phyloP scores from a whole-genome alignment of 2,113 vertebrate genomes.

The Sprattus sprattus region DNA sequence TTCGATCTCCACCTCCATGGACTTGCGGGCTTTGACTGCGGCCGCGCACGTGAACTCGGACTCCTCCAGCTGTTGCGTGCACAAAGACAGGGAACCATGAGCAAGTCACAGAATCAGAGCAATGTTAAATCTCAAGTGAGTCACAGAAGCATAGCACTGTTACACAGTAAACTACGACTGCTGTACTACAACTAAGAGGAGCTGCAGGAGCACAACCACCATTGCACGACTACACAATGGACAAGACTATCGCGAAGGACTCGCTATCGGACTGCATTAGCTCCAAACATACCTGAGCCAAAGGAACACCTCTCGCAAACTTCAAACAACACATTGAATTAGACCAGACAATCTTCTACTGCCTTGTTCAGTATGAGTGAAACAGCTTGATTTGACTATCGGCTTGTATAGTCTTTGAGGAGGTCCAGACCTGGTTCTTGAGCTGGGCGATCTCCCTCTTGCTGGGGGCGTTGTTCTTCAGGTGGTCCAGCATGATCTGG shows the following conservation, averaged over 20 bases:
- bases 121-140: too few relatives aligned
- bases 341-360: neutral
- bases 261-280: neutral
- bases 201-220: too few relatives aligned
- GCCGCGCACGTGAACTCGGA: constrained; percentile 94
- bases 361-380: neutral
- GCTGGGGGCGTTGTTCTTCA: constrained; percentile 95
- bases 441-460: constrained; percentile 95
- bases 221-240: neutral
- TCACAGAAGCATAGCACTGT: too few relatives aligned
- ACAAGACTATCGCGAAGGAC: neutral
- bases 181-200: too few relatives aligned
- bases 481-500: constrained; percentile 97
- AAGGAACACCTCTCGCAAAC: neutral
- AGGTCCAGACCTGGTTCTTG: constrained; percentile 86
- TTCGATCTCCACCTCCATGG: constrained; percentile 97
- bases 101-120: neutral
- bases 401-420: neutral
- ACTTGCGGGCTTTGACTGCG: constrained; percentile 91
- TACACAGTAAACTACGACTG: too few relatives aligned
- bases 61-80: constrained; percentile 85
- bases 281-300: neutral
- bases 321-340: neutral
- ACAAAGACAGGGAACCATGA: neutral
- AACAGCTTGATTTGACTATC: neutral